Evolutionary conservation across 2,888 invertebrate species (phyloP).

Genomic region (Carterocephalus palaemon): DNA sequence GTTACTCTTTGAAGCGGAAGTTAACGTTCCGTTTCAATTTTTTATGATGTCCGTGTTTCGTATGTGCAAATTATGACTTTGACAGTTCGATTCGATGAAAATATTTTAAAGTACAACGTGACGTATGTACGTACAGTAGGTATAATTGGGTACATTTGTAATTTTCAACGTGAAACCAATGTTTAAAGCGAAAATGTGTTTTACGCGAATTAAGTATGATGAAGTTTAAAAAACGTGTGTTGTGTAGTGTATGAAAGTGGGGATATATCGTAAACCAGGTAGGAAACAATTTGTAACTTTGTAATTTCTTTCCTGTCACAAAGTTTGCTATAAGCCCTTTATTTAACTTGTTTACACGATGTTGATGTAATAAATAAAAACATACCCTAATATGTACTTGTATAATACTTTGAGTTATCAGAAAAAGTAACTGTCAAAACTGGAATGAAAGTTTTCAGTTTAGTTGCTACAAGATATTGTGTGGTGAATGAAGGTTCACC

Average conservation of each 20-base stretch:
- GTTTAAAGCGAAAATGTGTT: conserved; percentile 1
- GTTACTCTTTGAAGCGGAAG: too few species aligned
- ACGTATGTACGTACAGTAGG: conserved; percentile 42
- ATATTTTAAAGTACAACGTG: conserved; percentile 64
- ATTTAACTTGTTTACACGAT: too few species aligned
- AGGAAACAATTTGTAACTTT: conserved; percentile 6
- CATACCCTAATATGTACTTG: too few species aligned
- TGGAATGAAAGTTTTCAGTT: too few species aligned
- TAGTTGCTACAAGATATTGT: too few species aligned
- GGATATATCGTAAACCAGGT: conserved; percentile 22
- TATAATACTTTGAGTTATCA: too few species aligned
- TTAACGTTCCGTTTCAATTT: conserved; percentile 15
- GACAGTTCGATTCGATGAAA: conserved; percentile 64
- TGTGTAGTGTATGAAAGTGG: conserved; percentile 22
- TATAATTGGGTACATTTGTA: too few species aligned
- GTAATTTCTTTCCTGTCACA: background rate
- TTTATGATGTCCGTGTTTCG: background rate
- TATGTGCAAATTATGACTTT: conserved; percentile 51
- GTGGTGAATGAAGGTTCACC: too few species aligned
- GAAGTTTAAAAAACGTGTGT: conserved; percentile 28
- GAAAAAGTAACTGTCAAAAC: too few species aligned
- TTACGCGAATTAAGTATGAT: conserved; percentile 1
- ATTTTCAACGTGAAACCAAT: too few species aligned
- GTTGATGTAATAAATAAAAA: too few species aligned
- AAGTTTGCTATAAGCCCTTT: conserved; percentile 3